Percentiles rank a stretch among this genome's conserved stretches.
These are phyloP conservation scores for Meteorus colon DNA, from an alignment of 2,888 invertebrate species.

Conservation along the genomic window DNA sequence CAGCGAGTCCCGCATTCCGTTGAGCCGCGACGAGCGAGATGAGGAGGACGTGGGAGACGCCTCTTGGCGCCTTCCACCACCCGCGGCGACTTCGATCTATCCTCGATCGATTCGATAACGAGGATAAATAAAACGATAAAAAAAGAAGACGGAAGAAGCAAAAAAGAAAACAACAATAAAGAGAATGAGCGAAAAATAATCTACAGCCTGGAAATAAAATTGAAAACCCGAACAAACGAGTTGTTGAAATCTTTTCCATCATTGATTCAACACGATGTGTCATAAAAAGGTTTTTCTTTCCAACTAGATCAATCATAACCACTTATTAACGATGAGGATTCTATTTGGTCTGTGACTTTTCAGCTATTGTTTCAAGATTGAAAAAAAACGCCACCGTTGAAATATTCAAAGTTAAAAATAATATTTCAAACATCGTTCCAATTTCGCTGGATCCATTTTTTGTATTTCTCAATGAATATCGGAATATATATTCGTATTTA, in stretches of 20 bases:
- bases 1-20: slow-evolving; percentile 35
- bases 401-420: no score
- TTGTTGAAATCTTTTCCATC: not conserved
- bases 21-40: slow-evolving; percentile 9
- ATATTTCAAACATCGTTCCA: no score
- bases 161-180: slow-evolving; percentile 10
- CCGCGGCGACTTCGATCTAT: slow-evolving; percentile 41
- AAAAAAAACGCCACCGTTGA: no score
- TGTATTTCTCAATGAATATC: not conserved
- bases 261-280: not conserved
- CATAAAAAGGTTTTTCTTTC: not conserved
- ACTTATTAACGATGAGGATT: no score
- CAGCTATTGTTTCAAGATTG: no score
- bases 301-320: no score
- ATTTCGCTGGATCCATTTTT: no score
- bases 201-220: not conserved
- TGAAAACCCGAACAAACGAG: slow-evolving; percentile 49
- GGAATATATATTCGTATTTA: slow-evolving; percentile 6
- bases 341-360: no score
- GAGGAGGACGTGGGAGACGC: slow-evolving; percentile 42
- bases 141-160: not conserved
- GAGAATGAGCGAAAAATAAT: slow-evolving; percentile 38
- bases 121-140: slow-evolving; percentile 37
- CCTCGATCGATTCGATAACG: slow-evolving; percentile 41
- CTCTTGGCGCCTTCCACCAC: slow-evolving; percentile 44